Evolutionary conservation across 2,888 invertebrate species (phyloP), one percentile per base, ranked within the genome.

Genomic region (Scelioninae gen. 2): DNA sequence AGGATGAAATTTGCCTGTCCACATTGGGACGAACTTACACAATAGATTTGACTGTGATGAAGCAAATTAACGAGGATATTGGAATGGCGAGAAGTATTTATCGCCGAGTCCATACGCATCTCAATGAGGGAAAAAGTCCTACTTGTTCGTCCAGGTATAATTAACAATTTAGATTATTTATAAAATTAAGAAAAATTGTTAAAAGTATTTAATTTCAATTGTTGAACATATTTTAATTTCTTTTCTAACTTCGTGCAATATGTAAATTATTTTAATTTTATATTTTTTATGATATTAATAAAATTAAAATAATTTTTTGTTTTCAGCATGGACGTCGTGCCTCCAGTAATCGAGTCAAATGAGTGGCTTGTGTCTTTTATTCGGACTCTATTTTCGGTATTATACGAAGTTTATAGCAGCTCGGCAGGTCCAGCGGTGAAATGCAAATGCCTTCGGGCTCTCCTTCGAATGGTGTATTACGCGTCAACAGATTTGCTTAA

Each of bases 331-430:
- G 86, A 85, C 73, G 84, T 86, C 63, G 85, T 86, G 60, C 85
- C 85, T 68, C 84, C 85, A 50, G 84, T 85, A 58, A 85, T 85
- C 52, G 85, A 86, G 76, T 83, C 85, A 53, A 86, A 86, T 61
- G 86, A 86, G 72, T 86, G 85, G 85, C 80, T 86, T 67, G 85
- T 86, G 33, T 85, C 84, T 65, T 91, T 89, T 84, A 90, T 90
- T 76, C 91, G 93, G 80, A 94, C 96, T 39, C 89, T 99, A 73
- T 96, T 98, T 87, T 94, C 95, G 41, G 96, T 98, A 19, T 89
- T 99, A 45, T 98, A 98, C 87, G 98, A 99, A 88, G 97, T 99
- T 61, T 99, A 99, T 88, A 97, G 96, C 86, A 96, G 96, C 80
- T 97, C 97, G 73, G 98, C 98, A 60, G 98, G 98, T 6, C 97